Conservation (phyloP, 2,888 invertebrate genomes). For the Agrotis puta region DNA sequence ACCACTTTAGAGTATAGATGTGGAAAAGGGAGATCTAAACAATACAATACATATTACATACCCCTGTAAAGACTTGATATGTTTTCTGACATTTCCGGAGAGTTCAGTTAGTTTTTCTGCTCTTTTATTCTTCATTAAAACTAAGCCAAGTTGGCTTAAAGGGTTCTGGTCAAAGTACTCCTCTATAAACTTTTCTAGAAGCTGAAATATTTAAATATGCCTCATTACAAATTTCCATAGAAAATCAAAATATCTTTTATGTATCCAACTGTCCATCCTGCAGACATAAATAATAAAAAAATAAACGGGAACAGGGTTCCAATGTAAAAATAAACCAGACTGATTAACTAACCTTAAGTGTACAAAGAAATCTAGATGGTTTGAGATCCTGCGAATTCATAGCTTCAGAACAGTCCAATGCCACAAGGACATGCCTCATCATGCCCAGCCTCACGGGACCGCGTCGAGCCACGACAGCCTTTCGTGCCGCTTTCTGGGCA, state of each 20-base stretch:
- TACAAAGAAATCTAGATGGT: slow-evolving; percentile 97
- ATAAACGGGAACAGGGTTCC: neutral
- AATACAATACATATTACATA: slow-evolving; percentile 64
- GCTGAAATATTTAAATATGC: slow-evolving; percentile 86
- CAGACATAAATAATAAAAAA: neutral
- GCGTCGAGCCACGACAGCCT: slow-evolving; percentile 93
- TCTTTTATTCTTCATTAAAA: slow-evolving; percentile 97
- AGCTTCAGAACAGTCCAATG: slow-evolving; percentile 98
- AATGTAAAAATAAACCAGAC: neutral
- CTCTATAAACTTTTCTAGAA: slow-evolving; percentile 97
- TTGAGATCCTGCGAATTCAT: slow-evolving; percentile 99
- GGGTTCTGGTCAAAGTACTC: slow-evolving; percentile 99
- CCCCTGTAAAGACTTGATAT: slow-evolving; percentile 93
- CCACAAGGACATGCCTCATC: slow-evolving; percentile 98
- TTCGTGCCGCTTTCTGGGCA: slow-evolving; percentile 96
- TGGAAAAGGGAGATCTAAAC: no score
- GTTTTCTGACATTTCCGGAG: slow-evolving; percentile 96
- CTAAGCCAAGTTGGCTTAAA: slow-evolving; percentile 98
- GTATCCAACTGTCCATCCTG: neutral
- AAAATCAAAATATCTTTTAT: no score
- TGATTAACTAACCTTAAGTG: slow-evolving; percentile 93
- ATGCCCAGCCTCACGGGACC: slow-evolving; percentile 97
- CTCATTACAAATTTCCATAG: neutral
- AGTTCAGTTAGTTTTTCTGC: slow-evolving; percentile 98
- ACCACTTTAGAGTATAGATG: no score